Evolutionary conservation across 2,888 invertebrate genomes (phyloP).

Genomic region (Blastobasis adustella): DNA sequence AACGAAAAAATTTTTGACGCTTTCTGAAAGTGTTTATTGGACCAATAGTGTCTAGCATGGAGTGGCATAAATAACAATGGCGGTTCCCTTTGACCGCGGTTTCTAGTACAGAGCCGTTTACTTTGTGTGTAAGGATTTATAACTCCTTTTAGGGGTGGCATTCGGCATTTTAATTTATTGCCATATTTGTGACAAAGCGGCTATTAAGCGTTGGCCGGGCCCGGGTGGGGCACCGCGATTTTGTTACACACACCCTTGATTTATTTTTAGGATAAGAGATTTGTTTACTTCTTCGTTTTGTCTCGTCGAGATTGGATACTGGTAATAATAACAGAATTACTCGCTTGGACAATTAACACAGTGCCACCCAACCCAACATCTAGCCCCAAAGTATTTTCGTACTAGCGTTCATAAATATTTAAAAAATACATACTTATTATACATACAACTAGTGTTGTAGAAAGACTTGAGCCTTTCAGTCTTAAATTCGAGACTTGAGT

Average conservation of each 20-base stretch:
- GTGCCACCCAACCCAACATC: no score
- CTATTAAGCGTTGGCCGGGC: constrained; percentile 31
- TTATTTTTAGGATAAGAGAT: constrained; percentile 11
- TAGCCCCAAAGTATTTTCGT: no score
- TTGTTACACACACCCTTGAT: constrained; percentile 23
- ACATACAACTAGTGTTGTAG: no score
- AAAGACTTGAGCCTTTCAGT: no score
- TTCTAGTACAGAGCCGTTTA: not conserved
- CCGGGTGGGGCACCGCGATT: constrained; percentile 23
- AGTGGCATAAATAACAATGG: not conserved
- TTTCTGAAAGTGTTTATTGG: no score
- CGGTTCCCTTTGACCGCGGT: constrained; percentile 1
- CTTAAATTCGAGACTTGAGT: no score
- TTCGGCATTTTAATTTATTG: constrained; percentile 44
- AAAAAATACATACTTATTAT: no score
- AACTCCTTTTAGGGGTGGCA: constrained; percentile 40
- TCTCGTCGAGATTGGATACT: no score
- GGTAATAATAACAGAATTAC: no score
- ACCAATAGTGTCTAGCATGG: constrained; percentile 9
- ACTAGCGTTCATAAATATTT: no score
- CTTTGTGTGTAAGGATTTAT: constrained; percentile 30
- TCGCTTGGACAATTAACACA: no score
- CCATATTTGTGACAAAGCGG: constrained; percentile 58
- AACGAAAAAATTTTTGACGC: no score
- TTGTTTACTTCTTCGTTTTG: not conserved